A percentile compares a stretch with the other conserved stretches of the same genome.
phyloP scores from a whole-genome alignment of 2,113 vertebrate species.

The Eonycteris spelaea region DNA sequence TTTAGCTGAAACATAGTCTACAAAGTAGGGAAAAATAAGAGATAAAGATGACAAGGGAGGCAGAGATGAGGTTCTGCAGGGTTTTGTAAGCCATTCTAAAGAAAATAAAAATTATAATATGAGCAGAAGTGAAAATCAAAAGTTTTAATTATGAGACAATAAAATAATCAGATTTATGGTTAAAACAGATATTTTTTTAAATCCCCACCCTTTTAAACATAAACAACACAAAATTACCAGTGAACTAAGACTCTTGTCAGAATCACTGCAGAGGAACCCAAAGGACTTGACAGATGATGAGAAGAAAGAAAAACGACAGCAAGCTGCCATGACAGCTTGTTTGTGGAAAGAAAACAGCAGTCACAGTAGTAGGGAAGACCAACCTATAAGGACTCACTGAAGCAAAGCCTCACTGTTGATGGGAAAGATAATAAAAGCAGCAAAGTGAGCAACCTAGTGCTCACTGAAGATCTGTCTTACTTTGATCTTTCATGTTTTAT shows the following conservation, averaged over 20 bases:
- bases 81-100: background rate
- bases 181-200: background rate
- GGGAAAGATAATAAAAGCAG: background rate
- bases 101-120: background rate
- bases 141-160: background rate
- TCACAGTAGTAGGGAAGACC: background rate
- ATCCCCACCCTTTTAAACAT: background rate
- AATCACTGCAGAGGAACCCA: background rate
- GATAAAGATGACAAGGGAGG: background rate
- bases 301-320: conserved; percentile 18
- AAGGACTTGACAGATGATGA: background rate
- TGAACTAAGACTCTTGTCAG: background rate
- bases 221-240: background rate
- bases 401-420: background rate
- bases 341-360: background rate
- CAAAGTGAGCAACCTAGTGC: background rate
- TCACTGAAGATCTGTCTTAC: background rate
- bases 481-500: background rate
- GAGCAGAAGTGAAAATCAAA: background rate
- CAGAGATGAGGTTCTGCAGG: background rate
- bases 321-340: background rate
- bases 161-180: conserved; percentile 25
- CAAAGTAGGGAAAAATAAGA: background rate
- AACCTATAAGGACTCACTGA: background rate
- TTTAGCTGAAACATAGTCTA: background rate